Evolutionary conservation across 2,113 vertebrate species (phyloP).

Genomic region (Pyrgilauda ruficollis): DNA sequence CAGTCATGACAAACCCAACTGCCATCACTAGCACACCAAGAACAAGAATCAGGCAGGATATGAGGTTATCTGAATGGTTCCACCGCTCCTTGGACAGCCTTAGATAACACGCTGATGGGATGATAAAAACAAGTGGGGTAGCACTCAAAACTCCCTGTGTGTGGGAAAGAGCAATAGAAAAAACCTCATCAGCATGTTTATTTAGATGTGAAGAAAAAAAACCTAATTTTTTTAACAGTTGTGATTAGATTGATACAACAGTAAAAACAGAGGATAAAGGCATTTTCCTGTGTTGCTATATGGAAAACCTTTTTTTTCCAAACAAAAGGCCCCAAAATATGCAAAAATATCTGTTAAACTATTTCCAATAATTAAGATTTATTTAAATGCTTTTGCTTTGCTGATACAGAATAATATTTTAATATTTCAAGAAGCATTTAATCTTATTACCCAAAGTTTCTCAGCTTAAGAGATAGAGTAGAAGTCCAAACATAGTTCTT

Average conservation of each 20-base stretch:
- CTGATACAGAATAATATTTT: neutral
- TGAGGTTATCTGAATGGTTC: slow-evolving; percentile 81
- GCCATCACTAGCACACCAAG: slow-evolving; percentile 85
- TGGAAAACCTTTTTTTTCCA: neutral
- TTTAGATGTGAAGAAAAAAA: neutral
- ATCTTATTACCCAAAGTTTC: neutral
- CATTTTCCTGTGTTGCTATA: neutral
- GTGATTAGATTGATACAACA: neutral
- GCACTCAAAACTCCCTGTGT: slow-evolving; percentile 88
- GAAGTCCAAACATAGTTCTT: neutral
- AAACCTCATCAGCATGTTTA: neutral
- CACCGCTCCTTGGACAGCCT: slow-evolving; percentile 83
- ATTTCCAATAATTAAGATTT: neutral
- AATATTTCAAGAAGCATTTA: neutral
- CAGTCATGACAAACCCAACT: slow-evolving; percentile 81
- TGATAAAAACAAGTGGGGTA: slow-evolving; percentile 91
- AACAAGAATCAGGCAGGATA: slow-evolving; percentile 78
- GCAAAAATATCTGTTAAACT: neutral
- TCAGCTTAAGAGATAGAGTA: neutral
- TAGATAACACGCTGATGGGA: slow-evolving; percentile 89
- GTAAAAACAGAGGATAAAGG: neutral
- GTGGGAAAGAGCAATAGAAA: slow-evolving; percentile 36
- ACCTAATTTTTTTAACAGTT: neutral
- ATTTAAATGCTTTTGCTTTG: neutral
- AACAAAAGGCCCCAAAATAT: neutral